Base-by-base conservation (phyloP, 92 coral and sea anemone species). In the Micromussa lordhowensis region DNA sequence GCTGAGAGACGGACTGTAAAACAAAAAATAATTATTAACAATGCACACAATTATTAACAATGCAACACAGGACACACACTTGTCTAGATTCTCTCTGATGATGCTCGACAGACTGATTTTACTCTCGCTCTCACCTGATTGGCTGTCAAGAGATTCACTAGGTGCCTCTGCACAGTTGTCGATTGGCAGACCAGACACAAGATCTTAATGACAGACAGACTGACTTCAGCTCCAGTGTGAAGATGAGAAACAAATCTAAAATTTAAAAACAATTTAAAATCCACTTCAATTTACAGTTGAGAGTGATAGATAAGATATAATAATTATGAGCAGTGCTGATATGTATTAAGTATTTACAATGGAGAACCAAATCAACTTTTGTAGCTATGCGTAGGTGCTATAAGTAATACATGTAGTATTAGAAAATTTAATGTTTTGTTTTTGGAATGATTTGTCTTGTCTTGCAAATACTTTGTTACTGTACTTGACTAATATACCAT, bases 201-300 rank as follows among this genome's bases (percentile, higher is more conserved):
- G 53, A 96, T 94, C 66, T 96, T 98, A 18, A 98, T 88, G 14
- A 95, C 98, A 49, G 96, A 96, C 49, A 98, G 90, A 79, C 92
- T 88, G 24, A 98, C 91, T 75, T 98, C 98, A 87, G 99, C 96
- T 70, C 96, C 87, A 26, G 96, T 90, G 85, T 97, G 98, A 77
- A 93, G 92, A 90, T 96, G 92, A 38, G 96, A 96, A 75, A 93
- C 90, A 78, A 91, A 97, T 70, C 99, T 97, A 87, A 40, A 79
- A 57, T 40, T 51, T 66, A 34, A 35, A 63, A 54, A 18, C 36
- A 77, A 38, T 31, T 44, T 44, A 48, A 40, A 40, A 40, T 40
- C 48, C 48, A 40, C 48, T 40, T 40, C n/a, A 6, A 40, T 40
- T 40, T 40, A 6, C 48, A 40, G 48, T 40, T 40, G 48, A 40